Evolutionary conservation across 2,888 invertebrate species (phyloP), one percentile per base, ranked within the genome.

Genomic region (Troilus luridus): DNA sequence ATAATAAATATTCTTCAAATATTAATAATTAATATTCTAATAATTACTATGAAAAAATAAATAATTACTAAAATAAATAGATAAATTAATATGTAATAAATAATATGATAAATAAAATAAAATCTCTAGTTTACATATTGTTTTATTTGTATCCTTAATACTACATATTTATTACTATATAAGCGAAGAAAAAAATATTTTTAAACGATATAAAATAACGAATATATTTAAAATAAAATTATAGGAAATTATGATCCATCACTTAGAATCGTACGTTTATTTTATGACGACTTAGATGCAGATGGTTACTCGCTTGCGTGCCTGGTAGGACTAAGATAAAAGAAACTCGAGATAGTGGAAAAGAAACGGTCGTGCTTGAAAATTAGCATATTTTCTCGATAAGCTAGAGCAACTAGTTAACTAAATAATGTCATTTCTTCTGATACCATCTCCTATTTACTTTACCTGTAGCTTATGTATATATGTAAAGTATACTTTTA

Each of bases 281-380:
- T 27, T 64, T 64, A 64, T 64, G n/a, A 67, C 14, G 27, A 77
- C 27, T 77, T 77, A 9, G 17, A 77, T 27, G 3, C 12, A 17
- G 67, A 41, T 7, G 41, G 41, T 17, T 27, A 1, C 41, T 77
- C 27, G 27, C 17, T 41, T 17, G 72, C 72, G 17, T 41, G 72
- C 72, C 72, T 77, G 72, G 27, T 77, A 77, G 72, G 41, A 77
- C 27, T 14, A 77, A 27, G 72, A 41, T 77, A 77, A 41, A 77
- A 77, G 27, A 77, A 41, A 77, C 17, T 41, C 6, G 17, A 77
- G 72, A 77, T 77, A 77, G 17, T 14, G 41, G 72, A 8, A 77
- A 77, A 21, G 8, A 8, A 21, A 8, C 8, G 6, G 17, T 9
- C 3, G 27, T 8, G 27, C 41, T 27, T 27, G 14, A 1, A 17